Evolutionary conservation across 2,797 vertebrate species (phyloP), one percentile per base, ranked within the genome.

Genomic region (Trachurus trachurus): DNA sequence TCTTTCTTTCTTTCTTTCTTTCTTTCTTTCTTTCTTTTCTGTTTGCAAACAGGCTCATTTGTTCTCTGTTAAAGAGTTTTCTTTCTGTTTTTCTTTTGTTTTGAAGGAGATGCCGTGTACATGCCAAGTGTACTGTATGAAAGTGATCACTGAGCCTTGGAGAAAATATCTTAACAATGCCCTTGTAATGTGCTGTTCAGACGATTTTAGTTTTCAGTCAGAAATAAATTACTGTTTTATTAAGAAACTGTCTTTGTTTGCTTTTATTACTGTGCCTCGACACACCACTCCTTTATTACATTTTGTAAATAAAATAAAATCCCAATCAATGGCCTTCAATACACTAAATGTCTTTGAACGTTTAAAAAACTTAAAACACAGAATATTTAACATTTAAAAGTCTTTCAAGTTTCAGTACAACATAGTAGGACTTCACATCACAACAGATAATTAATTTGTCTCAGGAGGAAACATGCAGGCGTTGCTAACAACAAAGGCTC

Each of bases 61-160:
- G 17, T 69, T 80, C 34, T 76, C 15, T 81, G 34, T 65, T n/a
- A 54, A 17, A 17, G 39, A 49, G 37, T 66, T 83, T 53, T 70
- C 69, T 49, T 68, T 77, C 80, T 66, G 16, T 47, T 12, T 84
- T 68, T 54, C 86, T 65, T 87, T 89, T 88, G 39, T 80, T 92
- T 94, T 92, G 93, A 95, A 93, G 94, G 92, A 94, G 92, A 86
- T 87, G 84, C 85, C 53, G 78, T 78, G 90, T 93, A 94, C 93
- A 93, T 93, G 90, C 92, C 88, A 92, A 86, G 90, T 94, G 94
- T 94, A 93, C 90, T 91, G 89, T 93, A 88, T 93, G 93, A 92
- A 92, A 90, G 93, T 95, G 91, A 94, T 95, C 91, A 93, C 94
- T 95, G 95, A 95, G 95, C 95, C 94, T 95, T 92, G 92, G 93